Percentiles rank a stretch among this genome's conserved stretches.
Conservation (phyloP, 2,888 invertebrate species). For the Scaptomyza flava region DNA sequence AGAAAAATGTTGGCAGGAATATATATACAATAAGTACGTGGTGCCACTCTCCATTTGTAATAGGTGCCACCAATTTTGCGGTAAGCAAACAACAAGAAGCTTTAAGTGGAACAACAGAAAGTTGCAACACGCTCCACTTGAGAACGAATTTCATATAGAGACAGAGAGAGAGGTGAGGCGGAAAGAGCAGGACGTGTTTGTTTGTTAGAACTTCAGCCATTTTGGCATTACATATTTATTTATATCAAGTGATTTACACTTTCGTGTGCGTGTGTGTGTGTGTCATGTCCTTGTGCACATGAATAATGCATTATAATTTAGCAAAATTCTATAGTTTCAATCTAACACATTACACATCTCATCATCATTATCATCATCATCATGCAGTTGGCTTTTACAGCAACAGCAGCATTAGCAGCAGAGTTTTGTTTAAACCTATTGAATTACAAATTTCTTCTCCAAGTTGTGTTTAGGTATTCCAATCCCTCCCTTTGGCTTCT, state of each 20-base stretch:
- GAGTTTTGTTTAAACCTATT: conserved; percentile 39
- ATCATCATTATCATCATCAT: conserved; percentile 17
- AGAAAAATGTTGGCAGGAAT: not conserved
- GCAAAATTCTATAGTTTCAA: conserved; percentile 20
- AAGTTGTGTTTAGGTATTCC: conserved; percentile 31
- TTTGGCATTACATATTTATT: conserved; percentile 33
- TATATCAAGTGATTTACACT: conserved; percentile 47
- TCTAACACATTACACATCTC: conserved; percentile 15
- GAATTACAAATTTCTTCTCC: conserved; percentile 51
- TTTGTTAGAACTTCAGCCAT: conserved; percentile 6
- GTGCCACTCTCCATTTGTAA: not conserved
- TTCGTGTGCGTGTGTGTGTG: conserved; percentile 8
- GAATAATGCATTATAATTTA: conserved; percentile 54
- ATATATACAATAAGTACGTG: conserved; percentile 2
- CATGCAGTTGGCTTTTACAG: conserved; percentile 11
- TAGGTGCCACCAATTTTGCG: conserved; percentile 7
- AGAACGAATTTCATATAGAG: not conserved
- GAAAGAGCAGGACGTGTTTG: conserved; percentile 15
- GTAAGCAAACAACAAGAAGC: not conserved
- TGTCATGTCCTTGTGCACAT: conserved; percentile 28
- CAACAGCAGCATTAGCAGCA: conserved; percentile 5
- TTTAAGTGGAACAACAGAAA: conserved; percentile 3
- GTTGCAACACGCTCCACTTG: conserved; percentile 6
- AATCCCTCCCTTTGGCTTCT: not conserved
- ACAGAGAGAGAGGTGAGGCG: not conserved